A percentile compares a stretch with the other conserved stretches of the same genome.
phyloP scores from a whole-genome alignment of 2,888 invertebrate genomes.

The Cheilosia impressa region DNA sequence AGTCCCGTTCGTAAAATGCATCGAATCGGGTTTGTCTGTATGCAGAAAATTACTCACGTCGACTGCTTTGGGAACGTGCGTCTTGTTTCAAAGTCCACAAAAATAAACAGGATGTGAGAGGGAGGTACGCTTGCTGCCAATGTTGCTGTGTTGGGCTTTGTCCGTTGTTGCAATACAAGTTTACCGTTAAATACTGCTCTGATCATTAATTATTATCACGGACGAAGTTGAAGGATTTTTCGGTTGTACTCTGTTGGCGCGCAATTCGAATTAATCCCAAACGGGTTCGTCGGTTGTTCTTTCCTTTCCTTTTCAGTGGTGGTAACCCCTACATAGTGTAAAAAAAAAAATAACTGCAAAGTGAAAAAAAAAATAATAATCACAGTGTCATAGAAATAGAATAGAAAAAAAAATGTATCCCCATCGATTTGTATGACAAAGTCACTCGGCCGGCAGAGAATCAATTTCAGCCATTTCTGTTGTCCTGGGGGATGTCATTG shows the following conservation, averaged over 20 bases:
- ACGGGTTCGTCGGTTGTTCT: slow-evolving; percentile 7
- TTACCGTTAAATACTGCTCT: slow-evolving; percentile 50
- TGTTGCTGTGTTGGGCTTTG: slow-evolving; percentile 20
- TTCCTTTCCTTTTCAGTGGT: slow-evolving; percentile 19
- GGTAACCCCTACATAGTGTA: neutral
- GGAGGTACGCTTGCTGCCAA: neutral
- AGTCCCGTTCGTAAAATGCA: slow-evolving; percentile 47
- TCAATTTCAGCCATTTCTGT: slow-evolving; percentile 14
- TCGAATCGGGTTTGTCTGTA: slow-evolving; percentile 23
- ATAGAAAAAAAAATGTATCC: slow-evolving; percentile 29
- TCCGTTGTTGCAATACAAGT: slow-evolving; percentile 37
- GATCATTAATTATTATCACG: slow-evolving; percentile 50
- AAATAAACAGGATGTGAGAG: slow-evolving; percentile 42
- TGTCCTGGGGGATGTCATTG: slow-evolving; percentile 57
- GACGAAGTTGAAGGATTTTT: slow-evolving; percentile 46
- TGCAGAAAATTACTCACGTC: slow-evolving; percentile 55
- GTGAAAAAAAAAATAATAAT: slow-evolving; percentile 26
- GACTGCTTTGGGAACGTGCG: slow-evolving; percentile 25
- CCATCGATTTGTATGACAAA: slow-evolving; percentile 21
- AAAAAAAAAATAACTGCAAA: slow-evolving; percentile 16
- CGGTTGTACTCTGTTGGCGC: slow-evolving; percentile 2
- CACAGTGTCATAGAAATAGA: slow-evolving; percentile 28
- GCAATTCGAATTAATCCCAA: slow-evolving; percentile 30
- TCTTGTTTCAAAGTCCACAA: slow-evolving; percentile 43
- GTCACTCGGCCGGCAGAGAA: slow-evolving; percentile 7